Base-by-base conservation (phyloP, 1,140 invertebrate genomes). In the Cyclargus thomasi region DNA sequence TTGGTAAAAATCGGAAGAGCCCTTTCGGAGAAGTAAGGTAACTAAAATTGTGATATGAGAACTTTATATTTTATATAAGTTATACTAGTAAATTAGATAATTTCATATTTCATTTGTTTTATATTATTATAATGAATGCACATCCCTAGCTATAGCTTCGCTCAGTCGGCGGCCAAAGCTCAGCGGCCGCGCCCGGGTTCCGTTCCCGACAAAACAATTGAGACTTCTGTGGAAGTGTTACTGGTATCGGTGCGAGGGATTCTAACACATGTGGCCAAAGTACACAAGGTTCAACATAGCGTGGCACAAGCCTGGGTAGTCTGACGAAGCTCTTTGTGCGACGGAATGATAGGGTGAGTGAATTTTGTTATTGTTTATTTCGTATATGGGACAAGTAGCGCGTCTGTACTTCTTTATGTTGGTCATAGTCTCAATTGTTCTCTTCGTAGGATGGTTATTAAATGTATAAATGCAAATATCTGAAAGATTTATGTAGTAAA, bases 241-340 rank as follows among this genome's bases (percentile, higher is more conserved):
- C 65, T 63, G 67, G 63, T 67, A 69, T 68, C 57, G 68, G 75
- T 74, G 71, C 69, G 64, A 67, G 68, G 69, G 70, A 79, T 76
- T 82, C 73, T 82, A 76, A 85, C 85, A 85, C 83, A 87, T 87
- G 85, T 87, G 82, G 85, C 83, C 74, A 63, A 79, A 72, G 69
- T 82, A 81, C 63, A 85, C 82, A 80, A 79, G 83, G 77, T 87
- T 85, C 76, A 74, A 86, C 79, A 82, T 76, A 67, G 85, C 85
- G 78, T 88, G 85, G 85, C 85, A 86, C 71, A 85, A 85, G 83
- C 85, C 85, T 66, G 85, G 83, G 68, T 88, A 88, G 82, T 80
- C 69, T 66, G 75, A 70, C 76, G 71, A 74, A 65, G 67, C 68
- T 74, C 78, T 78, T 82, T 81, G 81, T 82, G 76, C 77, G 79